Conservation (phyloP, 2,888 invertebrate species). For the Elaeidobius kamerunicus region DNA sequence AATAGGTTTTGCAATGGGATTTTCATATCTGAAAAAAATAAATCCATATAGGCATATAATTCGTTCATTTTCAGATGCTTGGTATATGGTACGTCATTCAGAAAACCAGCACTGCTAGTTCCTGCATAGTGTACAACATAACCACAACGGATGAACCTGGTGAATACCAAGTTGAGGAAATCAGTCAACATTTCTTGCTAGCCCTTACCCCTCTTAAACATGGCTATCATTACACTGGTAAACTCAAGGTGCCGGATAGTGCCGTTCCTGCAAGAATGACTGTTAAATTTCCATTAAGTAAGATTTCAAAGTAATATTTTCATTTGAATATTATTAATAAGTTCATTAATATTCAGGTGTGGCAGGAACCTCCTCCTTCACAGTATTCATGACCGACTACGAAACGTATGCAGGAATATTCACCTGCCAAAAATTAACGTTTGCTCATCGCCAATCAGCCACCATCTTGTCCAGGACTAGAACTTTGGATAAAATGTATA, state of each 20-base stretch:
- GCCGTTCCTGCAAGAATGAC: slow-evolving; percentile 69
- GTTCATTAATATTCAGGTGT: slow-evolving; percentile 54
- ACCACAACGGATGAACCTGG: slow-evolving; percentile 66
- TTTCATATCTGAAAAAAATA: no score
- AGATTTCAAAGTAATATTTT: no score
- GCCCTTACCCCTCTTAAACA: slow-evolving; percentile 74
- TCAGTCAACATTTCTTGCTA: slow-evolving; percentile 66
- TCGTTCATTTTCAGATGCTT: slow-evolving; percentile 57
- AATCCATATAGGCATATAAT: not conserved
- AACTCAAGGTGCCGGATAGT: slow-evolving; percentile 61
- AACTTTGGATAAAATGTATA: slow-evolving; percentile 65
- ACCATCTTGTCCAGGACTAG: slow-evolving; percentile 75
- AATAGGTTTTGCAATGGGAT: no score
- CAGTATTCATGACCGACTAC: slow-evolving; percentile 73
- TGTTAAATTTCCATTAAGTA: slow-evolving; percentile 76
- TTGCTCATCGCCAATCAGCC: slow-evolving; percentile 73
- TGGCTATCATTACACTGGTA: slow-evolving; percentile 75
- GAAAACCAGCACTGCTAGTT: slow-evolving; percentile 77
- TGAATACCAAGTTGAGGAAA: slow-evolving; percentile 66
- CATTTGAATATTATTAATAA: not conserved
- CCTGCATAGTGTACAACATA: slow-evolving; percentile 77
- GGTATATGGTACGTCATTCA: slow-evolving; percentile 81
- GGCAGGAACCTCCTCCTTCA: slow-evolving; percentile 71
- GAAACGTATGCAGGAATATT: slow-evolving; percentile 71
- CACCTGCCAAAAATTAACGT: slow-evolving; percentile 73